Base-by-base conservation (phyloP, 1,140 invertebrate genomes). In the Drosophila leontia region DNA sequence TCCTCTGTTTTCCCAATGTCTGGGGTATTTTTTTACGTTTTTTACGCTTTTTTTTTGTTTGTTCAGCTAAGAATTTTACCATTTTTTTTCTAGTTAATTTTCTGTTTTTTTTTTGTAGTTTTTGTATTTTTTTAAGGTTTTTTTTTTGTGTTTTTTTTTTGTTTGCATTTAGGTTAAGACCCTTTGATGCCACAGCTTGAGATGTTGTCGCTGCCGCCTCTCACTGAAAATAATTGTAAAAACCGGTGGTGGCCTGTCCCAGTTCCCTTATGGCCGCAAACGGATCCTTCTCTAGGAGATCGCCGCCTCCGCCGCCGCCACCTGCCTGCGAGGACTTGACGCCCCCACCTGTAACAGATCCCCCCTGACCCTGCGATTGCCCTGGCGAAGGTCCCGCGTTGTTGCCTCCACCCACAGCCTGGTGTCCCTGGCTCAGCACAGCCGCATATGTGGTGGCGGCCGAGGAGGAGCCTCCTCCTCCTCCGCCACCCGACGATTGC, bases 141-240 rank as follows among this genome's bases (percentile, higher is more conserved):
- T 71, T 68, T 65, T 67, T 58, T 51, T 61, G 29, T 59, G 67
- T 78, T 68, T 32, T 47, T 44, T 41, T 80, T 47, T 42, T 57
- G 32, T 48, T 62, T 63, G 48, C 34, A 63, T 69, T 63, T 63
- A 68, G 45, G 53, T 72, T 83, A 51, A 70, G 71, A 63, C 80
- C 58, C 80, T 59, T 70, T 68, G 58, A 78, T 90, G 78, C 82
- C 78, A 90, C 85, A 64, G 78, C 85, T 81, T 77, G 53, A 78
- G 65, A 64, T 53, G 56, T 45, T 34, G 17, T 35, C 29, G 51
- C 23, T 29, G 9, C 71, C 23, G 19, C 15, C 7, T 29, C 67
- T 93, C 83, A 93, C 77, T 93, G 92, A 91, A 93, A 93, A 61
- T 93, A 93, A 58, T 93, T 92, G 59, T 93, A 93, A 61, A 92